Percentiles rank a stretch among this genome's conserved stretches.
These are phyloP conservation scores for Eurypyga helias DNA, from an alignment of 2,113 vertebrate genomes.

Conservation along the genomic window DNA sequence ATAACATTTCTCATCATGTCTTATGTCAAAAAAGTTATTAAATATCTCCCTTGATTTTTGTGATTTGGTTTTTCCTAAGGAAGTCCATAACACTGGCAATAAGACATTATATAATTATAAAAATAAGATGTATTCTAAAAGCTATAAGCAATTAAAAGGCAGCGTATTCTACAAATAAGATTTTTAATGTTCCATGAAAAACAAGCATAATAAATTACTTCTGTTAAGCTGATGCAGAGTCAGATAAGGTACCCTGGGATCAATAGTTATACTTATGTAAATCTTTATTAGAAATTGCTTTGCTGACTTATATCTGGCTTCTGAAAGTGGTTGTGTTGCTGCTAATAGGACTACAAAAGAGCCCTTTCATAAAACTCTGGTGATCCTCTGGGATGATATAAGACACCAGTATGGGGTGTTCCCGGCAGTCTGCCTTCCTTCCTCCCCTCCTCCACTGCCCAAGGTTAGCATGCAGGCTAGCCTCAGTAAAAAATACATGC, in stretches of 20 bases:
- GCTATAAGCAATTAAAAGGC: conserved; percentile 1
- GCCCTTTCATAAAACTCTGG: background rate
- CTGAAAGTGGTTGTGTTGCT: background rate
- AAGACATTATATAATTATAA: background rate
- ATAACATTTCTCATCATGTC: conserved; percentile 59
- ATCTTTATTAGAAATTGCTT: background rate
- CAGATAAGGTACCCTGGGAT: background rate
- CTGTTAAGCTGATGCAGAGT: background rate
- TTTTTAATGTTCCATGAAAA: background rate
- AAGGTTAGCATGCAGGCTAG: background rate
- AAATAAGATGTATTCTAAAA: conserved; percentile 29
- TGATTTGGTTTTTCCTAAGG: background rate
- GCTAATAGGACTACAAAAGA: background rate
- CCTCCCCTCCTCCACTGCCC: background rate
- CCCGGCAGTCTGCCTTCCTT: background rate
- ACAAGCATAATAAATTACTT: background rate
- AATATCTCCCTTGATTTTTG: conserved; percentile 50
- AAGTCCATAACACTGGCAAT: background rate
- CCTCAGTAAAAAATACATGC: background rate
- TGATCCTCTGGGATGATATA: background rate
- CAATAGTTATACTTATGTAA: background rate
- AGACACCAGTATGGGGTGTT: background rate
- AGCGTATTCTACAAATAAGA: background rate
- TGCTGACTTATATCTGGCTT: background rate
- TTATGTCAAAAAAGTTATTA: conserved; percentile 61